Percentiles rank a stretch among this genome's conserved stretches.
phyloP scores from a whole-genome alignment of 1,140 invertebrate genomes.

The Thalassaphorura encarpata region DNA sequence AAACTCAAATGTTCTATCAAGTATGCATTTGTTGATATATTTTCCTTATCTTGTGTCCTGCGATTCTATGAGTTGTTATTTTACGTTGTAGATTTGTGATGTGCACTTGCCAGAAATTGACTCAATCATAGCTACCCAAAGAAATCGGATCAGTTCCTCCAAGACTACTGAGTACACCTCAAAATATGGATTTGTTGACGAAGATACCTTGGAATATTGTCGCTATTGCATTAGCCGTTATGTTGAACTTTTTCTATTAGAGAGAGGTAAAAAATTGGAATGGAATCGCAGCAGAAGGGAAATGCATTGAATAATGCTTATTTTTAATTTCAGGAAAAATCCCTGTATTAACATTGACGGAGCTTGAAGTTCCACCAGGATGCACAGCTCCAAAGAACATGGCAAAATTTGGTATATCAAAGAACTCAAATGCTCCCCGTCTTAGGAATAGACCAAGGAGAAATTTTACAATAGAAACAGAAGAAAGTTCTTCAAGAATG shows the following conservation, averaged over 20 bases:
- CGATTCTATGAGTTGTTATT: conserved; percentile 10
- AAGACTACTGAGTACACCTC: conserved; percentile 8
- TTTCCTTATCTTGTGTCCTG: background rate
- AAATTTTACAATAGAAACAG: background rate
- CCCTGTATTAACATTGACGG: conserved; percentile 1
- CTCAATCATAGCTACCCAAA: conserved; percentile 42
- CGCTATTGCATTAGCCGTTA: conserved; percentile 24
- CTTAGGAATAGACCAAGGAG: background rate
- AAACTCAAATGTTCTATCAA: conserved; percentile 72
- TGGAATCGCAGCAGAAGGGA: too few species aligned
- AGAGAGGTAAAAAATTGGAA: conserved; percentile 22
- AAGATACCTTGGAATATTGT: conserved; percentile 24
- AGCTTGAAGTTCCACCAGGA: conserved; percentile 4
- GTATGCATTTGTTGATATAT: background rate
- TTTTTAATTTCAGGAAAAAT: conserved; percentile 14
- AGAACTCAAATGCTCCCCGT: background rate
- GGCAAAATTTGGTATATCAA: background rate
- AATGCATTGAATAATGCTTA: background rate
- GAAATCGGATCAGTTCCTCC: background rate
- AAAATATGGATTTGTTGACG: conserved; percentile 22
- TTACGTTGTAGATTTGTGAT: conserved; percentile 60
- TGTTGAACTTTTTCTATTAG: conserved; percentile 17
- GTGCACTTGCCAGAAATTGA: conserved; percentile 75
- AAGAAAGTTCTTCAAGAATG: too few species aligned
- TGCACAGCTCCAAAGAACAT: conserved; percentile 7